A percentile compares a stretch with the other conserved stretches of the same genome.
Evolutionary conservation across 2,888 invertebrate genomes (phyloP).

Genomic region (Megalurothrips usitatus): DNA sequence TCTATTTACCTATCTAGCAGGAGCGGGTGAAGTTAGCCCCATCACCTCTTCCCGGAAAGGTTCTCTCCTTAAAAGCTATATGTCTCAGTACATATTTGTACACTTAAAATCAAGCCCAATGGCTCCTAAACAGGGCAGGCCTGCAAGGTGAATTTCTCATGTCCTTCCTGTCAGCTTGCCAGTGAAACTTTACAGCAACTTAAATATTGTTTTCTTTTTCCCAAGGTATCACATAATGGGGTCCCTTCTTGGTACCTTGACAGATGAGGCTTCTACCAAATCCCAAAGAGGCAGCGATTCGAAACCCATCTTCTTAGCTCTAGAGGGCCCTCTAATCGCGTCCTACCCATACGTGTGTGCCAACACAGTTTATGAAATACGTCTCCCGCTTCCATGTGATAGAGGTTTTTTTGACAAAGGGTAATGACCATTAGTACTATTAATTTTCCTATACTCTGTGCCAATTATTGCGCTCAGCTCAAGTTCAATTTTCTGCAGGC

Average conservation of each 20-base stretch:
- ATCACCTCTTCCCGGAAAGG: background rate
- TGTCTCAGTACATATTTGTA: background rate
- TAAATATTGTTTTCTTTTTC: background rate
- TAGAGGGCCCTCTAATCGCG: background rate
- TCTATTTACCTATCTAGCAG: background rate
- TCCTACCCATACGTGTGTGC: background rate
- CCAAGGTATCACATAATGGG: background rate
- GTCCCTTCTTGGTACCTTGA: background rate
- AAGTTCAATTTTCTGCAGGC: background rate
- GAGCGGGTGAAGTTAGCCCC: background rate
- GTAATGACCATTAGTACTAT: background rate
- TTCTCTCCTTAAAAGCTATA: background rate
- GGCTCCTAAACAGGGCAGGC: background rate
- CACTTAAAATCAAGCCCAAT: background rate
- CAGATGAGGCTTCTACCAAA: background rate
- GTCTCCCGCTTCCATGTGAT: background rate
- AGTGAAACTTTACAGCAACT: background rate
- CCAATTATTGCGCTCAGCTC: background rate
- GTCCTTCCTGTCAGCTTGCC: background rate
- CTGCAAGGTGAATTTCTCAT: background rate
- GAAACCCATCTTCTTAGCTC: background rate
- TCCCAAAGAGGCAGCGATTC: background rate
- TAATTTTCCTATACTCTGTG: background rate
- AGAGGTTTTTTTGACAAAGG: background rate
- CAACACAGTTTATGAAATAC: background rate